Conservation (phyloP, 2,888 invertebrate genomes). For the Hedya salicella region DNA sequence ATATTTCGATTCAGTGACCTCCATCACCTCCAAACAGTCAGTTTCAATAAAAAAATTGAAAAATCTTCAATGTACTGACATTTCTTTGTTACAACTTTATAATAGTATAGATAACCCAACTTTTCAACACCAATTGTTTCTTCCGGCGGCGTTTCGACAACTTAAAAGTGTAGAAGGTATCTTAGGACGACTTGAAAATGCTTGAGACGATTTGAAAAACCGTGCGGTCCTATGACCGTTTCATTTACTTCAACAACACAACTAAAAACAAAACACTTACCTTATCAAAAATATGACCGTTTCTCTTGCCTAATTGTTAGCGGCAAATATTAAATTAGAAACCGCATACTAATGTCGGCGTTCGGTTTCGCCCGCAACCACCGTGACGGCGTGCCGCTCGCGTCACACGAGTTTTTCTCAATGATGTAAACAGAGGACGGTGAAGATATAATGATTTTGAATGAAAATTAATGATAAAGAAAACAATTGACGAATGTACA, state of each 20-base stretch:
- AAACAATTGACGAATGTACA: neutral
- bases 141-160: too few species aligned
- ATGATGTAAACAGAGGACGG: neutral
- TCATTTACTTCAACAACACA: neutral
- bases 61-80: too few species aligned
- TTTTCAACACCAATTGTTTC: too few species aligned
- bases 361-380: conserved; percentile 64
- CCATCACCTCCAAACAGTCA: too few species aligned
- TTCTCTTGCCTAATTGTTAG: conserved; percentile 42
- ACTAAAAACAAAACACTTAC: conserved; percentile 8
- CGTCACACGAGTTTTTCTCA: conserved; percentile 22
- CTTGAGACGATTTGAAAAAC: too few species aligned
- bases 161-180: too few species aligned
- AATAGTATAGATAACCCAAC: too few species aligned
- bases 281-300: conserved; percentile 21
- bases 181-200: too few species aligned
- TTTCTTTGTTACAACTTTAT: too few species aligned
- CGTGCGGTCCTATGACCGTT: too few species aligned
- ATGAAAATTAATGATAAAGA: neutral
- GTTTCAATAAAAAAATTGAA: too few species aligned
- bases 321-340: conserved; percentile 45
- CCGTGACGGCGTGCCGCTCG: conserved; percentile 57
- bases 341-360: conserved; percentile 43
- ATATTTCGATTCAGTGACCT: too few species aligned
- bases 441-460: neutral